phyloP scores from a whole-genome alignment of 2,888 invertebrate species.

The Dynastes tityus region DNA sequence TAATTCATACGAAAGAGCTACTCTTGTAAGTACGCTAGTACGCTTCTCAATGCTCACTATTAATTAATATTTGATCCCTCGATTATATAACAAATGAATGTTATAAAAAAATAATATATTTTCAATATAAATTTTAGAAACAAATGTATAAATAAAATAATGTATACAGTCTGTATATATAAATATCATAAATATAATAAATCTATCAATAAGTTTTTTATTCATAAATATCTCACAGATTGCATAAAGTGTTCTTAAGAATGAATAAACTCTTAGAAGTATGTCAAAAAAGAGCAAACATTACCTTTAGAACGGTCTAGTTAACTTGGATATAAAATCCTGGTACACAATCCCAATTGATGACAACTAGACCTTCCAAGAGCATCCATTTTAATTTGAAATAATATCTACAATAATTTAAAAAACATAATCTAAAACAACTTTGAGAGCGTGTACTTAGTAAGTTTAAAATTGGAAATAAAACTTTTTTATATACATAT shows the following conservation, averaged over 20 bases:
- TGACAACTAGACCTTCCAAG: too few species aligned
- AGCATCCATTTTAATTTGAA: too few species aligned
- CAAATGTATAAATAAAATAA: constrained; percentile 47
- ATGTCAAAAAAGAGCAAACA: background rate
- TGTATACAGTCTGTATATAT: constrained; percentile 39
- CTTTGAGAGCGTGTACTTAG: background rate
- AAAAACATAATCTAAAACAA: constrained; percentile 18
- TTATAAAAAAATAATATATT: constrained; percentile 50
- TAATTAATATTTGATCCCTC: too few species aligned
- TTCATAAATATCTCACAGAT: constrained; percentile 34
- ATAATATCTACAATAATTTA: background rate
- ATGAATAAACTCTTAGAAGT: background rate
- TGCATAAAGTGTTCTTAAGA: constrained; percentile 3
- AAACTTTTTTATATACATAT: background rate
- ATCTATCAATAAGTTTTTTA: constrained; percentile 31
- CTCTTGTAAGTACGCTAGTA: too few species aligned
- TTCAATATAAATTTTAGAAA: constrained; percentile 49
- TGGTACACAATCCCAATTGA: too few species aligned
- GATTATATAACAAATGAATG: background rate
- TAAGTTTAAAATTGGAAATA: constrained; percentile 6
- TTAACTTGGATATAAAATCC: background rate
- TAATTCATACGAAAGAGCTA: too few species aligned
- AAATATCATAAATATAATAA: constrained; percentile 45
- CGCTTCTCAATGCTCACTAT: too few species aligned
- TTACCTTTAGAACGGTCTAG: background rate